Base-by-base conservation (phyloP, 2,888 invertebrate species). In the Ichneumoninae sp. region DNA sequence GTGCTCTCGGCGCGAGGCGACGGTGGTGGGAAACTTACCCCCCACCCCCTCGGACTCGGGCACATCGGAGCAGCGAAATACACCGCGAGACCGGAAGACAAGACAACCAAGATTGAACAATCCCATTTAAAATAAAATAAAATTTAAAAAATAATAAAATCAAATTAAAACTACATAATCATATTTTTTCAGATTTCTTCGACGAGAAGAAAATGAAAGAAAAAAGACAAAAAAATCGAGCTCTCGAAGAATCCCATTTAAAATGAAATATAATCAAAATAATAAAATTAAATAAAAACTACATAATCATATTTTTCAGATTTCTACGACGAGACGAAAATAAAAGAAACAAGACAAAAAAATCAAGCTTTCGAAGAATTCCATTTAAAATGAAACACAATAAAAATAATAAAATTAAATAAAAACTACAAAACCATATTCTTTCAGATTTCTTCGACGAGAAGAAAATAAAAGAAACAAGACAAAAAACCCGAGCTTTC, bases 11-110 rank as follows among this genome's bases (percentile, higher is more conserved):
- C 19, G 52, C 22, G 62, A 16, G 19, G 13, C 50, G 62, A 33
- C 47, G 62, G 47, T 74, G 62, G 74, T 74, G 62, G 74, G 74
- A 74, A 68, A 74, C 13, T 47, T 33, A 40, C 7, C 10, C 40
- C 40, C 40, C 60, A 65, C 74, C 74, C 74, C 62, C 47, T 33
- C 74, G 60, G n/a, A 70, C 36, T 26, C 71, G 62, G 66, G 19
- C 65, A 33, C 79, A 10, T 22, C 54, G 22, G 50, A 52, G 30
- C 6, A 22, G 50, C 16, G 26, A 54, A 54, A 54, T 54, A 54
- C 7, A 54, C 10, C 54, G 54, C 8, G 54, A 54, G 3, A 54
- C 22, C 19, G 1, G 22, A 54, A 8, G 10, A 22, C 22, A 2
- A 54, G 7, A 54, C 10, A 1, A 22, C 22, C 19, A 22, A 54